Conservation (phyloP, 2,113 vertebrate species). For the Sardina pilchardus region DNA sequence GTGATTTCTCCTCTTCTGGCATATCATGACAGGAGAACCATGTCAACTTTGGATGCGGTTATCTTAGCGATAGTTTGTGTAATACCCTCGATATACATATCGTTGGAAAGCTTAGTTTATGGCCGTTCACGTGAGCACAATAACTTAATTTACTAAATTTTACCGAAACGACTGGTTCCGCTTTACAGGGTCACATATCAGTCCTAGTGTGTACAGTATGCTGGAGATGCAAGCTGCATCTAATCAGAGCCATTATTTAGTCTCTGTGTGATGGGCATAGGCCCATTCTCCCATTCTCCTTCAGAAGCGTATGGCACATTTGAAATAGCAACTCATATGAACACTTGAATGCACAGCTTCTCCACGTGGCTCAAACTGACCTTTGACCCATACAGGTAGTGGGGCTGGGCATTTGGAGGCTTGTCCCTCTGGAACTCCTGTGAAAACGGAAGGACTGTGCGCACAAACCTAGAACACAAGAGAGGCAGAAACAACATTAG, state of each 20-base stretch:
- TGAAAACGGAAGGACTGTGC: slow-evolving; percentile 84
- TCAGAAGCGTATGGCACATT: background rate
- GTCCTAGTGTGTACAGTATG: background rate
- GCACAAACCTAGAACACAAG: slow-evolving; percentile 77
- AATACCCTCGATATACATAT: no score
- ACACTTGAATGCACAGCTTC: background rate
- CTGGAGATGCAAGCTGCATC: background rate
- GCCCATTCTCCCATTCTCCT: background rate
- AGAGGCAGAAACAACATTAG: background rate
- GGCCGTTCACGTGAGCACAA: no score
- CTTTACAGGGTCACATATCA: no score
- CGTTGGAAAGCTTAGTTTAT: no score
- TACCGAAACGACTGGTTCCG: no score
- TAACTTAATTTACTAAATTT: no score
- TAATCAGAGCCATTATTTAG: background rate
- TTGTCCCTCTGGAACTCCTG: slow-evolving; percentile 90
- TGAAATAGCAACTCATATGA: background rate
- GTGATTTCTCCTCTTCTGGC: no score
- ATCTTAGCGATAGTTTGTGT: no score
- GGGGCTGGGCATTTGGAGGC: slow-evolving; percentile 86
- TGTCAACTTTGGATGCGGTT: no score
- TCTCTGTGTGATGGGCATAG: background rate
- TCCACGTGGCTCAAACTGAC: slow-evolving; percentile 56
- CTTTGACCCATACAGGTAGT: slow-evolving; percentile 86
- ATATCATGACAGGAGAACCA: no score